A percentile compares a stretch with the other conserved stretches of the same genome.
phyloP scores from a whole-genome alignment of 2,797 vertebrate genomes.

The Decapterus maruadsi region DNA sequence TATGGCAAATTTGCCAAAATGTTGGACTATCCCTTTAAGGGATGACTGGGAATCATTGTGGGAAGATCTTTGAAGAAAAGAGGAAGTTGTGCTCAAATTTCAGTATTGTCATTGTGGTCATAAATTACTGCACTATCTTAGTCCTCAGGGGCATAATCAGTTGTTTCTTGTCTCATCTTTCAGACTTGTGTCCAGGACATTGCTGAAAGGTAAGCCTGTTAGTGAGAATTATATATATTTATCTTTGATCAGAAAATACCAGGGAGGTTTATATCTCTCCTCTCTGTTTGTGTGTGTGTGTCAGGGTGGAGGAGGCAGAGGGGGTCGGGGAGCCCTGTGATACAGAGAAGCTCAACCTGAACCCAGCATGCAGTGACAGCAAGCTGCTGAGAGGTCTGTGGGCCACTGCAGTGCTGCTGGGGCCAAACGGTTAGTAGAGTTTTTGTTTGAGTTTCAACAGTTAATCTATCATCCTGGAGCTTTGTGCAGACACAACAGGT shows the following conservation, averaged over 20 bases:
- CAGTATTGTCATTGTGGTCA: slow-evolving; percentile 4
- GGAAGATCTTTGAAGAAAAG: not conserved
- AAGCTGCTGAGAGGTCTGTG: slow-evolving; percentile 91
- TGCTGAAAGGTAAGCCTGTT: slow-evolving; percentile 88
- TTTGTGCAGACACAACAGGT: not conserved
- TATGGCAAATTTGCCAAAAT: no score
- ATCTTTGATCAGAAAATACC: not conserved
- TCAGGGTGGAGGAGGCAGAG: slow-evolving; percentile 92
- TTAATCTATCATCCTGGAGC: not conserved
- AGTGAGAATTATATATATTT: not conserved
- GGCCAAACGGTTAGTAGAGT: slow-evolving; percentile 85
- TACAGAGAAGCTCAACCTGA: slow-evolving; percentile 92
- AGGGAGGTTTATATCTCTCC: slow-evolving; percentile 3
- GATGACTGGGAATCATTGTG: not conserved
- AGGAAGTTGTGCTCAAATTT: slow-evolving; percentile 11
- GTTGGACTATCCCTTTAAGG: no score
- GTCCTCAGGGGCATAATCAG: slow-evolving; percentile 22
- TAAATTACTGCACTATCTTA: slow-evolving; percentile 13
- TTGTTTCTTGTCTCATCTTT: slow-evolving; percentile 59
- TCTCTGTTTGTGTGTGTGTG: slow-evolving; percentile 25
- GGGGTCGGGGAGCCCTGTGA: slow-evolving; percentile 93
- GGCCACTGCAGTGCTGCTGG: slow-evolving; percentile 89
- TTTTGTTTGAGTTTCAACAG: not conserved
- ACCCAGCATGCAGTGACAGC: slow-evolving; percentile 88
- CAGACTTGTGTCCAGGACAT: slow-evolving; percentile 90